A percentile compares a stretch with the other conserved stretches of the same genome.
Conservation (phyloP, 2,113 vertebrate genomes). For the Limnothrissa miodon region DNA sequence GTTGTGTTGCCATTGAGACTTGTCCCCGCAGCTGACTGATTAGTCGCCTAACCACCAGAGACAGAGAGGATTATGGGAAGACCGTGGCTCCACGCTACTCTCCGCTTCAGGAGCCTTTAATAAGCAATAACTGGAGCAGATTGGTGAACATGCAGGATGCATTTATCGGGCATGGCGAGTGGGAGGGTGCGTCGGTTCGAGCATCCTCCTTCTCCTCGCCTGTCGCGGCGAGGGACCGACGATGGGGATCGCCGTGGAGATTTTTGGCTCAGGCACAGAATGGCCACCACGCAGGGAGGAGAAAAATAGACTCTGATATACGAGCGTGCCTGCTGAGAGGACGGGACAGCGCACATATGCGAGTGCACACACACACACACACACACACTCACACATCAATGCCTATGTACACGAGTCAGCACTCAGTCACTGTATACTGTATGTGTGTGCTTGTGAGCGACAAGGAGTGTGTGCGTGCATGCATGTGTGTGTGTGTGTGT, state of each 20-base stretch:
- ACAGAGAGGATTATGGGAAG: background rate
- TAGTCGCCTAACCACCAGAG: background rate
- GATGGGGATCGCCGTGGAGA: background rate
- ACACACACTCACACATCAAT: background rate
- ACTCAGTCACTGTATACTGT: background rate
- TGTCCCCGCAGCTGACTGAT: background rate
- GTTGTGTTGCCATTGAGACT: background rate
- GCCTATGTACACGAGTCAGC: background rate
- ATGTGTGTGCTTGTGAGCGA: no score
- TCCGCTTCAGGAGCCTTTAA: background rate
- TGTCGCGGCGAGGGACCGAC: background rate
- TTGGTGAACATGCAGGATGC: background rate
- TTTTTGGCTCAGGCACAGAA: background rate
- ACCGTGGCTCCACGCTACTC: background rate
- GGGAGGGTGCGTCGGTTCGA: background rate
- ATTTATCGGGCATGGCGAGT: background rate
- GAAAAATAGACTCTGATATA: constrained; percentile 9
- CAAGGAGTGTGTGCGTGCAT: no score
- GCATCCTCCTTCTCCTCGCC: background rate
- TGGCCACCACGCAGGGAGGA: background rate
- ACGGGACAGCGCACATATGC: background rate
- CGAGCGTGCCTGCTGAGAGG: background rate
- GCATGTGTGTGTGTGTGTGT: background rate
- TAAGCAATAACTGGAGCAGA: background rate
- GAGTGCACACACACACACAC: background rate